A percentile compares a stretch with the other conserved stretches of the same genome.
These are phyloP conservation scores for Thermophis baileyi DNA, from an alignment of 2,113 vertebrate genomes.

Conservation along the genomic window DNA sequence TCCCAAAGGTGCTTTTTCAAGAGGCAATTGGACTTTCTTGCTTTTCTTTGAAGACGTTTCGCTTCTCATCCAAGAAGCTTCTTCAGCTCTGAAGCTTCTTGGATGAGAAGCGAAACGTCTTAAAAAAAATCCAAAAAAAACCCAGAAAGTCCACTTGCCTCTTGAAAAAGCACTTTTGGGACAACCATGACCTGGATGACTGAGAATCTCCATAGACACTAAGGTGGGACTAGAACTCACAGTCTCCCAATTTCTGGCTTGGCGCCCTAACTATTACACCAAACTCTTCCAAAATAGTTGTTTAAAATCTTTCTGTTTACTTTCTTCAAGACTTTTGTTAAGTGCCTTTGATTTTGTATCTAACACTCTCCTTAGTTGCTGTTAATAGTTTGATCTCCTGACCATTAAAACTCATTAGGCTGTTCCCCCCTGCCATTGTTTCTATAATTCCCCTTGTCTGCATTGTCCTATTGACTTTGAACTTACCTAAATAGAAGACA, in stretches of 20 bases:
- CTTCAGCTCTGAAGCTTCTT: too few species aligned
- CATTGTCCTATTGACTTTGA: not conserved
- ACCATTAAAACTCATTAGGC: not conserved
- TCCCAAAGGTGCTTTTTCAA: not conserved
- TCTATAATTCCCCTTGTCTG: not conserved
- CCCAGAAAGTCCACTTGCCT: too few species aligned
- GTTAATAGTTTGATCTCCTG: not conserved
- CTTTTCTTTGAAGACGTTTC: too few species aligned
- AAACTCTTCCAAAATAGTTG: not conserved
- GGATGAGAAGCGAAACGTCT: too few species aligned
- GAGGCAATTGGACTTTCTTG: too few species aligned
- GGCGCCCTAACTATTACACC: not conserved
- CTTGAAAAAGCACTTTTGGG: too few species aligned
- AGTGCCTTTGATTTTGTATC: not conserved
- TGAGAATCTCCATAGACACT: not conserved
- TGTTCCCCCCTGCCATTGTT: not conserved
- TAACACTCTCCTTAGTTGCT: not conserved
- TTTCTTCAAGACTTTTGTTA: not conserved
- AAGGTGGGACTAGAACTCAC: not conserved
- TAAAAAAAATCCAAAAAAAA: too few species aligned
- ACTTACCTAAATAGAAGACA: not conserved
- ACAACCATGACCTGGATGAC: too few species aligned
- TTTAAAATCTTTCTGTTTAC: not conserved
- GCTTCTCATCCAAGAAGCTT: too few species aligned
- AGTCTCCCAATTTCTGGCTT: not conserved